Evolutionary conservation across 2,113 vertebrate species (phyloP), one percentile per base, ranked within the genome.

Genomic region (Petroica traversi): DNA sequence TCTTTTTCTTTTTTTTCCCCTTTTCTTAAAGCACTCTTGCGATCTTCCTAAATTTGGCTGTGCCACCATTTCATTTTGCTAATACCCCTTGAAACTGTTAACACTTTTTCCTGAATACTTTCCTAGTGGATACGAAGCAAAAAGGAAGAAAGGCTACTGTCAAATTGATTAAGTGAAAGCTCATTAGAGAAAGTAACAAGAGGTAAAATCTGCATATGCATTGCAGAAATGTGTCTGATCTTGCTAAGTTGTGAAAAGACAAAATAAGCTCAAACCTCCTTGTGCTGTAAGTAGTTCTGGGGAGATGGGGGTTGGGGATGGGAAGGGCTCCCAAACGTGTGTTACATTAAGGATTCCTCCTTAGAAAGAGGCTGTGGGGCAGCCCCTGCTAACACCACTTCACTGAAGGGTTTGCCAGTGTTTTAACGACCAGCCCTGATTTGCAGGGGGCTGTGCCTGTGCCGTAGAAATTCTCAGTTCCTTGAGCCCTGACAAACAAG

Each of bases 171-270:
- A 98, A 98, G 98, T 97, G 98, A 98, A 97, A 93, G 94, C 97
- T 98, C 98, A 98, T 98, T 98, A 98, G 98, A 97, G 97, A 98
- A 95, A 97, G 98, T 96, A 97, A 98, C 97, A 96, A 98, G 97
- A 97, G 97, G 96, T 96, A 89, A 97, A 98, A 98, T 98, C 98
- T 98, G 97, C 98, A 98, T 98, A 98, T 97, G 97, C 97, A 98
- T 98, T 97, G 98, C 94, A 96, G 97, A 98, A 98, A 97, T 96
- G 97, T 97, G 97, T 98, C 98, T 98, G 97, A 98, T 98, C 97
- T 98, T 81, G 96, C 97, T 97, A 97, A 97, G 73, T 97, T 97
- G 93, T 97, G 95, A 98, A 97, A 97, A 98, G 97, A 97, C 97
- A 97, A 97, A 98, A 98, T 94, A 95, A 90, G 85, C 97, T 97